Base-by-base conservation (phyloP, 2,113 vertebrate genomes). In the Talpa occidentalis region DNA sequence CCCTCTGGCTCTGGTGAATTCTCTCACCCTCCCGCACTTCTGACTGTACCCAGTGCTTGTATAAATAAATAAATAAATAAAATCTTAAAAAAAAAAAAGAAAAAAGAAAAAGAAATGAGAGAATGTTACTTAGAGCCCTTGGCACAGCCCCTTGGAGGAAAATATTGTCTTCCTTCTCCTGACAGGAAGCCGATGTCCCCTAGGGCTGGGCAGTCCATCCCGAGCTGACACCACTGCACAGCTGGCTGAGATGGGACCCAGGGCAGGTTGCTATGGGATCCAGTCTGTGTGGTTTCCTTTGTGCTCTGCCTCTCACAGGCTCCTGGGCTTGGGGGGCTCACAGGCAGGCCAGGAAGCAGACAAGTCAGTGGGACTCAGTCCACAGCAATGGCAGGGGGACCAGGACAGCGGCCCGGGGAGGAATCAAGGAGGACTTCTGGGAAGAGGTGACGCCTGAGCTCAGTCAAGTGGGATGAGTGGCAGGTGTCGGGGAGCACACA, bases 401-500 rank as follows among this genome's bases (percentile, higher is more conserved):
- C 59, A 60, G 26, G 21, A 28, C 26, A 26, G 22, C 2, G 10
- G 22, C 59, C 21, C 1, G 24, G 24, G 59, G 59, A 60, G 59
- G 3, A 69, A 62, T 44, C 30, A 59, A 76, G 37, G 67, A 56
- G 74, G 49, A 22, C 67, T 93, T 73, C 80, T 40, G 47, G 72
- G 37, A 86, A 73, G 90, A 44, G 26, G 6, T 6, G 54, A 47
- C 1, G 0, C 54, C 35, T 64, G 21, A 74, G 10, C 35, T 37
- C 28, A 72, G 12, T 21, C 42, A 35, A 3, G 21, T 49, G 69
- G 59, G 37, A 14, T 24, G 24, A 70, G 40, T 0, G 4, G 35
- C 21, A 24, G n/a, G 5, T 9, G 42, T 12, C 3, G 10, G 1
- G 35, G 9, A 21, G 10, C 32, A 19, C 12, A 12, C 0, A 6